These are phyloP conservation scores for Danionella dracula DNA, from an alignment of 2,797 vertebrate genomes.

Conservation along the genomic window DNA sequence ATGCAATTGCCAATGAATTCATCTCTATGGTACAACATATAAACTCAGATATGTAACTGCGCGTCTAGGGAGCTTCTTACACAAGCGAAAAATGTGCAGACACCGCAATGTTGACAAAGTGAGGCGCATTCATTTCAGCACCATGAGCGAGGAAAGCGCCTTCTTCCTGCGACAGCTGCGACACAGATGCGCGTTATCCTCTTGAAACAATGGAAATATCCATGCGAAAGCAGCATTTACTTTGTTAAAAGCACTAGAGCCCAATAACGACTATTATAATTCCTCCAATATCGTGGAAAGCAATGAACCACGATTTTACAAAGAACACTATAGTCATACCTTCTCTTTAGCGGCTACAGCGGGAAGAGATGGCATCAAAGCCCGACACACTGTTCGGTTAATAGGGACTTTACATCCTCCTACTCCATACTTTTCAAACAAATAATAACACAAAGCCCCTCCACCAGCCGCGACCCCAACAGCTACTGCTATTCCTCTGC, in stretches of 20 bases:
- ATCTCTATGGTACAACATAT: background rate
- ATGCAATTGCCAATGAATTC: slow-evolving; percentile 4
- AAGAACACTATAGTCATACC: slow-evolving; percentile 53
- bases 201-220: slow-evolving; percentile 43
- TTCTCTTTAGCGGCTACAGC: slow-evolving; percentile 68
- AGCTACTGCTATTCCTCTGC: slow-evolving; percentile 49
- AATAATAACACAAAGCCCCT: slow-evolving; percentile 58
- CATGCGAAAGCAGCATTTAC: too few relatives aligned
- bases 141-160: slow-evolving; percentile 65
- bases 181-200: slow-evolving; percentile 11
- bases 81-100: too few relatives aligned
- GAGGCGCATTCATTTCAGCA: slow-evolving; percentile 65
- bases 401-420: slow-evolving; percentile 48
- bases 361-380: slow-evolving; percentile 58
- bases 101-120: too few relatives aligned
- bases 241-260: background rate
- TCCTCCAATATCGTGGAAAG: background rate
- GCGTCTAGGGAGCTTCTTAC: too few relatives aligned
- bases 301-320: background rate
- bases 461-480: slow-evolving; percentile 62
- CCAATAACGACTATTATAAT: background rate
- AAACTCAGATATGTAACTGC: background rate
- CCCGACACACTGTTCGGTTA: slow-evolving; percentile 42
- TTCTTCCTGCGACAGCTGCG: slow-evolving; percentile 31
- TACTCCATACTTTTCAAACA: slow-evolving; percentile 40